These are phyloP conservation scores for Crax fasciolata DNA, from an alignment of 2,797 vertebrate genomes.

Conservation along the genomic window DNA sequence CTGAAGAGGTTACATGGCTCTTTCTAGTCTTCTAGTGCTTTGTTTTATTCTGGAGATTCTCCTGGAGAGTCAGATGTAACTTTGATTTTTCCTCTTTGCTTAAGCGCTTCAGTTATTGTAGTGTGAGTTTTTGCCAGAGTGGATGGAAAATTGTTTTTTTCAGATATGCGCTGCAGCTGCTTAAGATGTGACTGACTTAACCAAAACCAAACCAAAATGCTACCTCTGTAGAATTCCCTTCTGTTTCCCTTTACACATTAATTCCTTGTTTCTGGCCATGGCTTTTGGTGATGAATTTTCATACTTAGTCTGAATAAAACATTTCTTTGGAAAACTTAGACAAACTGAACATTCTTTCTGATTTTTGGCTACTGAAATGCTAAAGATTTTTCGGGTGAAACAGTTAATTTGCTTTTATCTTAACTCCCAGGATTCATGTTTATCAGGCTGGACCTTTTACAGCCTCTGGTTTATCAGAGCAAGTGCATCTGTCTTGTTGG, in stretches of 20 bases:
- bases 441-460: not conserved
- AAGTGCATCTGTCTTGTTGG: not conserved
- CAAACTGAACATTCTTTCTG: not conserved
- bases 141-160: not conserved
- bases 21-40: not conserved
- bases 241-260: not conserved
- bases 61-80: not conserved
- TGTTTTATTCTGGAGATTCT: not conserved
- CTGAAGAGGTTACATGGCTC: not conserved
- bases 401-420: not conserved
- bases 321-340: not conserved
- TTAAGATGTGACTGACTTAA: not conserved
- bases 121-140: not conserved
- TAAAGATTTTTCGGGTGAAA: not conserved
- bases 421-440: not conserved
- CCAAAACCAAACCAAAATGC: not conserved
- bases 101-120: not conserved
- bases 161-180: not conserved
- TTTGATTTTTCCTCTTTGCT: constrained; percentile 3
- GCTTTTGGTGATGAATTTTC: not conserved
- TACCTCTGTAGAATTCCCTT: not conserved
- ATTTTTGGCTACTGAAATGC: not conserved
- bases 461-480: not conserved
- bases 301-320: not conserved
- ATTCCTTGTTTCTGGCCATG: not conserved